Evolutionary conservation across 2,888 invertebrate species (phyloP).

Genomic region (Penaeus monodon): DNA sequence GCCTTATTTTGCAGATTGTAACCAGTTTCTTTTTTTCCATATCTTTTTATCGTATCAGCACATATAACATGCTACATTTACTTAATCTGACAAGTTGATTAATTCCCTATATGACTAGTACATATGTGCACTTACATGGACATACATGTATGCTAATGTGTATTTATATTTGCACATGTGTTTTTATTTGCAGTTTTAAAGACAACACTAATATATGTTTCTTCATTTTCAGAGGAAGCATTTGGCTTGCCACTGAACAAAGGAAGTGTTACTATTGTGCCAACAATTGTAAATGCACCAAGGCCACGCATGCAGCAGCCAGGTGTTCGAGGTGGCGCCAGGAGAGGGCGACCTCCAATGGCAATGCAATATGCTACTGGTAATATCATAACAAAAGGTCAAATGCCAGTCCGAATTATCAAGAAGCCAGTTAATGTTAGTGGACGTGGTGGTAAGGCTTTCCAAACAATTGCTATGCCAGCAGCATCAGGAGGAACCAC

Average conservation of each 20-base stretch:
- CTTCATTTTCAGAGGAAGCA: conserved; percentile 52
- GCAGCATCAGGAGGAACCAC: conserved; percentile 20
- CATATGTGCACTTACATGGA: background rate
- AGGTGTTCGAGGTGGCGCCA: conserved; percentile 33
- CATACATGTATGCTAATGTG: background rate
- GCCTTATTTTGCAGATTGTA: too few species aligned
- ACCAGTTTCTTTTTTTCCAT: too few species aligned
- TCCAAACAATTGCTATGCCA: conserved; percentile 46
- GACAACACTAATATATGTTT: background rate
- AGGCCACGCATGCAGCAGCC: conserved; percentile 32
- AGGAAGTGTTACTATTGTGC: conserved; percentile 64
- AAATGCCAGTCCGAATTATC: conserved; percentile 54
- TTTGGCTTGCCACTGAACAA: conserved; percentile 64
- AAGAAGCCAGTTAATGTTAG: conserved; percentile 29
- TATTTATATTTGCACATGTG: background rate
- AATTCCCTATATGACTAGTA: too few species aligned
- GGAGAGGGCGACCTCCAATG: conserved; percentile 63
- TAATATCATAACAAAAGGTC: conserved; percentile 61
- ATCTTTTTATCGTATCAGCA: too few species aligned
- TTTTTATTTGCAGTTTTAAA: background rate
- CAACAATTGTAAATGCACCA: conserved; percentile 53
- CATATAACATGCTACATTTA: too few species aligned
- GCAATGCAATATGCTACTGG: conserved; percentile 61
- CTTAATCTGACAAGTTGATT: too few species aligned
- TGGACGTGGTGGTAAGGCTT: conserved; percentile 37